These are phyloP conservation scores for Trididemnum nubilum DNA, from an alignment of 23 tunicate species.

Conservation along the genomic window DNA sequence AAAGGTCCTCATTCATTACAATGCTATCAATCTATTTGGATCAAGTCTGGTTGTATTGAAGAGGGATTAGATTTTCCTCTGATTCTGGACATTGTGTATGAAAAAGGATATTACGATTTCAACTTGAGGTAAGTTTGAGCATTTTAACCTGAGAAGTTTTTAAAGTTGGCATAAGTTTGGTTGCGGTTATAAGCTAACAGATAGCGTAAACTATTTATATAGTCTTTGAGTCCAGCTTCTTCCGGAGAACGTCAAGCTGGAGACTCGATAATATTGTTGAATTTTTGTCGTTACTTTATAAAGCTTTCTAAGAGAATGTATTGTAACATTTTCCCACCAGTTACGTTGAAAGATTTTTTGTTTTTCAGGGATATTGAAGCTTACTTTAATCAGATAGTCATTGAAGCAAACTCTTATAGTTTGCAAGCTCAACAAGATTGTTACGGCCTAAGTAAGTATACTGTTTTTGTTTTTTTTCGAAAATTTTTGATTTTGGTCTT, in stretches of 20 bases:
- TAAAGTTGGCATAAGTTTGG: too few relatives aligned
- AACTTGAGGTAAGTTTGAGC: background rate
- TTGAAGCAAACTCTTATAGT: background rate
- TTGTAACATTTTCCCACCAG: too few relatives aligned
- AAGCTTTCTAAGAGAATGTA: too few relatives aligned
- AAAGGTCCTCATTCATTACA: slow-evolving; percentile 2
- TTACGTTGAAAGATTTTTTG: too few relatives aligned
- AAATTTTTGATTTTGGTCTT: too few relatives aligned
- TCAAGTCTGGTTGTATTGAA: slow-evolving; percentile 4
- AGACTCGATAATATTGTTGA: too few relatives aligned
- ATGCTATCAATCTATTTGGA: background rate
- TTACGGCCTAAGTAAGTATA: slow-evolving; percentile 2
- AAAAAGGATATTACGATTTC: background rate
- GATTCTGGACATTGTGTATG: background rate
- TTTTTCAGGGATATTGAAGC: slow-evolving; percentile 5
- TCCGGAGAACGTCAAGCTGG: too few relatives aligned
- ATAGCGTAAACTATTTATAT: too few relatives aligned
- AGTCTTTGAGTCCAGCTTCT: too few relatives aligned
- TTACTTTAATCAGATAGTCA: background rate
- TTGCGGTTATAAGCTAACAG: too few relatives aligned
- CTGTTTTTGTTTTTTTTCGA: background rate
- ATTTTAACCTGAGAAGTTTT: too few relatives aligned
- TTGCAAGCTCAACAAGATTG: slow-evolving; percentile 17
- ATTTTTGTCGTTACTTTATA: too few relatives aligned
- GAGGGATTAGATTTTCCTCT: background rate